A percentile compares a stretch with the other conserved stretches of the same genome.
Conservation (phyloP, 2,888 invertebrate genomes). For the Sinhomidia bicolor region DNA sequence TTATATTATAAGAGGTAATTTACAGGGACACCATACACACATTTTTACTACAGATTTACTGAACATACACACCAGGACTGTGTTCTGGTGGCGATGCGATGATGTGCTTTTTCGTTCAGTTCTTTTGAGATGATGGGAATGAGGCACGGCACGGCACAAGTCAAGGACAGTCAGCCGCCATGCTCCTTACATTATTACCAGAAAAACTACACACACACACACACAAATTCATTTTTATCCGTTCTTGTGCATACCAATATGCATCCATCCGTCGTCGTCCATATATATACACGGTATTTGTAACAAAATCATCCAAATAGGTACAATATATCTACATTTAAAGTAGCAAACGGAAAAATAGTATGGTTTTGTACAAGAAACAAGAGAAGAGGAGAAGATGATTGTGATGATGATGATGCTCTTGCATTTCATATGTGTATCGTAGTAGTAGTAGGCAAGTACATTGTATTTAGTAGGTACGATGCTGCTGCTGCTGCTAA, state of each 20-base stretch:
- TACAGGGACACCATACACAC: constrained; percentile 74
- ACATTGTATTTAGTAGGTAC: constrained; percentile 19
- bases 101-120: constrained; percentile 72
- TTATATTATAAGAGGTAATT: constrained; percentile 72
- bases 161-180: constrained; percentile 79
- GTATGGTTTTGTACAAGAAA: constrained; percentile 55
- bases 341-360: constrained; percentile 48
- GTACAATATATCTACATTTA: constrained; percentile 3
- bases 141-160: constrained; percentile 75
- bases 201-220: not conserved
- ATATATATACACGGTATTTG: not conserved
- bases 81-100: constrained; percentile 63
- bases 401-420: constrained; percentile 21
- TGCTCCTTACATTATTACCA: constrained; percentile 68
- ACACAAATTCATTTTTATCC: constrained; percentile 56
- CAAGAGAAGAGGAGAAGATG: constrained; percentile 51
- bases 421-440: constrained; percentile 27
- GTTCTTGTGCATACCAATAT: constrained; percentile 62
- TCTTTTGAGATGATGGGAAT: constrained; percentile 71
- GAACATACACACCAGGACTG: constrained; percentile 73
- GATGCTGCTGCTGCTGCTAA: not conserved
- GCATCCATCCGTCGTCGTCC: constrained; percentile 53
- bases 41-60: constrained; percentile 72
- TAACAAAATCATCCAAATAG: not conserved
- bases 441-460: not conserved